Base-by-base conservation (phyloP, 1,140 invertebrate species). In the Lasaia peninsularis region DNA sequence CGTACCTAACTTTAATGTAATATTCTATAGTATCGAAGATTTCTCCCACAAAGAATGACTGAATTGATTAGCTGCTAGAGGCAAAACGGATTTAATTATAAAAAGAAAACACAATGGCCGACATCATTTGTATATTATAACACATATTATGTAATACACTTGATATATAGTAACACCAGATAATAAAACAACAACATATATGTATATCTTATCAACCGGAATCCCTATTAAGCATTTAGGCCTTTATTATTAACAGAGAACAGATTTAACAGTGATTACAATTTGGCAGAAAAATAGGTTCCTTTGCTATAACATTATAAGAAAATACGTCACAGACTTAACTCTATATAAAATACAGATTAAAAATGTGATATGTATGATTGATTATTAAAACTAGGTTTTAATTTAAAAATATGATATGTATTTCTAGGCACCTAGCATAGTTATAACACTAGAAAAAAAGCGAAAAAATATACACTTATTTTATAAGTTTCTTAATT, bases 51-150 rank as follows among this genome's bases (percentile, higher is more conserved):
- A n/a, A n/a, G n/a, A n/a, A n/a, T n/a, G n/a, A n/a, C n/a, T n/a
- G n/a, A n/a, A n/a, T n/a, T n/a, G n/a, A n/a, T n/a, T n/a, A n/a
- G n/a, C n/a, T n/a, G n/a, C n/a, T n/a, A n/a, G n/a, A n/a, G n/a
- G n/a, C n/a, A n/a, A n/a, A n/a, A n/a, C n/a, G n/a, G n/a, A n/a
- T n/a, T n/a, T n/a, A n/a, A n/a, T n/a, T 18, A 40, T 32, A 40
- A 12, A 63, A 72, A 70, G 73, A 66, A 80, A 76, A 69, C 57
- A 35, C 63, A 44, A 73, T 63, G 71, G 81, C 81, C 64, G 79
- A 83, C 73, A 83, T 80, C 73, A 78, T 78, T 77, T 73, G 75
- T 86, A 78, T 81, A 80, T 73, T 82, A 61, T 79, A 82, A 80
- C 76, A 86, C 75, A 79, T 74, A 78, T 65, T 71, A 76, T 69